Conservation (phyloP, 2,113 vertebrate genomes). For the Salvelinus fontinalis region DNA sequence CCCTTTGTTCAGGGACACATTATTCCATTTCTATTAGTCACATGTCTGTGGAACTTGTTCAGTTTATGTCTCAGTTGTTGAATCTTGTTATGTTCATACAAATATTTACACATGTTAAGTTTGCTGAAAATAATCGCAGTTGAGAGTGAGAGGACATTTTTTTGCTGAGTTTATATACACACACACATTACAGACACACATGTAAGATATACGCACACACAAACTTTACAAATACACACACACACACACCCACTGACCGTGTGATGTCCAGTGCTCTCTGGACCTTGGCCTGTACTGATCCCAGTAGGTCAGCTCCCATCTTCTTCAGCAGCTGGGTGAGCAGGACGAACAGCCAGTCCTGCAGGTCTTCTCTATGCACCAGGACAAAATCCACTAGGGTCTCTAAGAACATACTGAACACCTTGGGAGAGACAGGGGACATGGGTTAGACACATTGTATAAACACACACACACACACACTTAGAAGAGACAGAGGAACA, state of each 20-base stretch:
- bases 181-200: neutral
- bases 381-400: slow-evolving; percentile 94
- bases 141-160: too few relatives aligned
- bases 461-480: slow-evolving; percentile 20
- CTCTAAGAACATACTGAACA: slow-evolving; percentile 99
- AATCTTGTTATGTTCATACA: too few relatives aligned
- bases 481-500: neutral
- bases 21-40: too few relatives aligned
- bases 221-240: too few relatives aligned
- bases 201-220: too few relatives aligned
- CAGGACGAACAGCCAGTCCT: slow-evolving; percentile 95
- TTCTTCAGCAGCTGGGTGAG: slow-evolving; percentile 96
- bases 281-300: slow-evolving; percentile 97
- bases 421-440: slow-evolving; percentile 67
- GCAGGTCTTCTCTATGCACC: slow-evolving; percentile 94
- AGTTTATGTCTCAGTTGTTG: too few relatives aligned
- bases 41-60: too few relatives aligned
- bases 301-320: slow-evolving; percentile 97
- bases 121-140: too few relatives aligned
- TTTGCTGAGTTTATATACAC: too few relatives aligned
- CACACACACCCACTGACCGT: slow-evolving; percentile 70
- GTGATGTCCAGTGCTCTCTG: slow-evolving; percentile 95
- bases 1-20: too few relatives aligned
- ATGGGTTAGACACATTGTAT: neutral
- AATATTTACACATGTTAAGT: too few relatives aligned